Conservation (phyloP, 2,797 vertebrate species). For the Xiphorhynchus erythropygius region DNA sequence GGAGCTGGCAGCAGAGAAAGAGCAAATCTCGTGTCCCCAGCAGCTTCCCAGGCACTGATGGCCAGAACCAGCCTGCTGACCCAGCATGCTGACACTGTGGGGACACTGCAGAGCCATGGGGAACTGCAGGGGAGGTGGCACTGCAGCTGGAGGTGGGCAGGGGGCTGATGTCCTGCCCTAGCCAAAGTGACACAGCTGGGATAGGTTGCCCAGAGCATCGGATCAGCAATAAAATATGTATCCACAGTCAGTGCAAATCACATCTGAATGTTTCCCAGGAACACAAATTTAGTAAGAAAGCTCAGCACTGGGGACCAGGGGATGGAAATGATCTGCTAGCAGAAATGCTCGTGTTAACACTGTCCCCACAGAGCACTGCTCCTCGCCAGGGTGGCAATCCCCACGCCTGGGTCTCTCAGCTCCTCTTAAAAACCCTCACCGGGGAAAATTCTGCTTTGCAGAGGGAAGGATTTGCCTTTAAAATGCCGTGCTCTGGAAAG, state of each 20-base stretch:
- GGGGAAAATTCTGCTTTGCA: background rate
- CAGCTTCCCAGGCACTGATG: background rate
- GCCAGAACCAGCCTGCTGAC: background rate
- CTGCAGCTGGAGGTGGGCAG: background rate
- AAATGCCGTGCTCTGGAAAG: background rate
- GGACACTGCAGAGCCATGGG: background rate
- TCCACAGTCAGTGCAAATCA: background rate
- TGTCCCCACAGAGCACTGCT: background rate
- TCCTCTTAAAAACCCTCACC: background rate
- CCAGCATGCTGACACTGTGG: fast-evolving
- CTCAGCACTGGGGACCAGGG: background rate
- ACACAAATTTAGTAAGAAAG: background rate
- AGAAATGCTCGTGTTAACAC: fast-evolving
- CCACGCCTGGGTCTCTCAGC: background rate
- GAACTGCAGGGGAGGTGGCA: background rate
- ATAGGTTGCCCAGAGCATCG: background rate
- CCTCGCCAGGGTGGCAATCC: background rate
- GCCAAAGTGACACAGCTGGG: fast-evolving
- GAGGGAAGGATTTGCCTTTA: background rate
- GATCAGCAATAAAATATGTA: background rate
- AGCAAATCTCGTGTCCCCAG: background rate
- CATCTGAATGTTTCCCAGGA: background rate
- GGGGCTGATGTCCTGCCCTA: background rate
- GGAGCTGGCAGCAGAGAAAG: background rate
- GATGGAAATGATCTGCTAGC: background rate